Conservation (phyloP, 2,888 invertebrate species). For the Antheraea assamensis region DNA sequence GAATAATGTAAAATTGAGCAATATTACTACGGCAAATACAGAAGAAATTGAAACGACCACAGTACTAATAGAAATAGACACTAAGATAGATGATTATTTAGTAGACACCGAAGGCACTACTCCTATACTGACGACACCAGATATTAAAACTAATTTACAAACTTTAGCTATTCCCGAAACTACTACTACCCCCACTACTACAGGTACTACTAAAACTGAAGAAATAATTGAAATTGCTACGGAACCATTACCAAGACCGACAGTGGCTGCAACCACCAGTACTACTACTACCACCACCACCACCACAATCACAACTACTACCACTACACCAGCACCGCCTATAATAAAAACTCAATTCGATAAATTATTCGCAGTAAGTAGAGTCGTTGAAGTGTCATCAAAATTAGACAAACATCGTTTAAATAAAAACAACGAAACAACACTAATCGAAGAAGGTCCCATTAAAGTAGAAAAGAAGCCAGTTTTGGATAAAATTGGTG, state of each 20-base stretch:
- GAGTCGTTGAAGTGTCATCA: conserved; percentile 86
- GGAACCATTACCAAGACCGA: conserved; percentile 30
- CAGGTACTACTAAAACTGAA: conserved; percentile 29
- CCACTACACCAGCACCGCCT: conserved; percentile 50
- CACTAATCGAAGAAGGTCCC: conserved; percentile 76
- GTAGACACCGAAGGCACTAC: conserved; percentile 60
- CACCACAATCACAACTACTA: conserved; percentile 51
- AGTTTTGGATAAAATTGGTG: conserved; percentile 85
- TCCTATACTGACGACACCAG: conserved; percentile 55
- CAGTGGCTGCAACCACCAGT: conserved; percentile 28
- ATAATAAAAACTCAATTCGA: conserved; percentile 78
- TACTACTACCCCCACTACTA: conserved; percentile 27
- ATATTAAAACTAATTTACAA: conserved; percentile 43
- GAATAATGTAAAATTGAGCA: conserved; percentile 49
- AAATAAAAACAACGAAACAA: conserved; percentile 80
- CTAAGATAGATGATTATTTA: conserved; percentile 69
- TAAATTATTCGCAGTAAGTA: conserved; percentile 85
- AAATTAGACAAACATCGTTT: conserved; percentile 83
- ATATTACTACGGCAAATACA: conserved; percentile 49
- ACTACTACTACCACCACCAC: conserved; percentile 46
- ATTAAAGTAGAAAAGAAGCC: conserved; percentile 83
- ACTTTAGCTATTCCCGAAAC: conserved; percentile 39
- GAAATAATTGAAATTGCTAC: conserved; percentile 38
- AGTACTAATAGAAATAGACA: conserved; percentile 58
- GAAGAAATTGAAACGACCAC: conserved; percentile 56